phyloP scores from a whole-genome alignment of 2,888 invertebrate species.

The Heteromurus nitidus region DNA sequence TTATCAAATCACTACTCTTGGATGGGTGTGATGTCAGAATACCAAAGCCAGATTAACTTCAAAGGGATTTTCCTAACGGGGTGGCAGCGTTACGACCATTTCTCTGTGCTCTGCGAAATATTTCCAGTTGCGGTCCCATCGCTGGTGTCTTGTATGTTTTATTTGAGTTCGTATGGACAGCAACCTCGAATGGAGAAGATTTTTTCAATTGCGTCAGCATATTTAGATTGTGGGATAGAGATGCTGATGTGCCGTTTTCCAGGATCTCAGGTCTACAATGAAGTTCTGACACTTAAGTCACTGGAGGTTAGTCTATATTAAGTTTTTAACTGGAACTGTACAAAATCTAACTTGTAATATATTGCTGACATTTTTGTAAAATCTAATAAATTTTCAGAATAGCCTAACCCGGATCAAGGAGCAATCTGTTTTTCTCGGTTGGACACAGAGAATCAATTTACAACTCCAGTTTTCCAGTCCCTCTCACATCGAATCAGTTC shows the following conservation, averaged over 20 bases:
- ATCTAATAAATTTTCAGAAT: too few species aligned
- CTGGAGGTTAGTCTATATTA: background rate
- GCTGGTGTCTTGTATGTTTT: slow-evolving; percentile 79
- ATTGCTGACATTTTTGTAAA: too few species aligned
- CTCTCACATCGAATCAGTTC: slow-evolving; percentile 63
- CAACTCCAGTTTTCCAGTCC: slow-evolving; percentile 67
- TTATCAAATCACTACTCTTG: slow-evolving; percentile 84
- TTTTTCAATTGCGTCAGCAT: slow-evolving; percentile 58
- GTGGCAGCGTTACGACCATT: slow-evolving; percentile 84
- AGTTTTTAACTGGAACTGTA: background rate
- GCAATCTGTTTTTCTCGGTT: slow-evolving; percentile 66
- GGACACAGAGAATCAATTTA: slow-evolving; percentile 66
- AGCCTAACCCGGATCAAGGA: slow-evolving; percentile 63
- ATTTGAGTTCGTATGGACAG: slow-evolving; percentile 74
- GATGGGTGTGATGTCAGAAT: slow-evolving; percentile 78
- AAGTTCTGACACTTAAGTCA: slow-evolving; percentile 36
- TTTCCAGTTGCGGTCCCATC: slow-evolving; percentile 81
- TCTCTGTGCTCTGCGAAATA: slow-evolving; percentile 81
- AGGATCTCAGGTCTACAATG: slow-evolving; percentile 67
- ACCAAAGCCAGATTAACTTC: slow-evolving; percentile 75
- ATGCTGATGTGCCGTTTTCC: slow-evolving; percentile 71
- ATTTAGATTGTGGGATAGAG: slow-evolving; percentile 64
- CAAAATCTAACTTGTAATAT: background rate
- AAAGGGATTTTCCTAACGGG: slow-evolving; percentile 81
- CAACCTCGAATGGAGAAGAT: slow-evolving; percentile 64